Evolutionary conservation across 2,888 invertebrate species (phyloP).

Genomic region (Torymus tubicola): DNA sequence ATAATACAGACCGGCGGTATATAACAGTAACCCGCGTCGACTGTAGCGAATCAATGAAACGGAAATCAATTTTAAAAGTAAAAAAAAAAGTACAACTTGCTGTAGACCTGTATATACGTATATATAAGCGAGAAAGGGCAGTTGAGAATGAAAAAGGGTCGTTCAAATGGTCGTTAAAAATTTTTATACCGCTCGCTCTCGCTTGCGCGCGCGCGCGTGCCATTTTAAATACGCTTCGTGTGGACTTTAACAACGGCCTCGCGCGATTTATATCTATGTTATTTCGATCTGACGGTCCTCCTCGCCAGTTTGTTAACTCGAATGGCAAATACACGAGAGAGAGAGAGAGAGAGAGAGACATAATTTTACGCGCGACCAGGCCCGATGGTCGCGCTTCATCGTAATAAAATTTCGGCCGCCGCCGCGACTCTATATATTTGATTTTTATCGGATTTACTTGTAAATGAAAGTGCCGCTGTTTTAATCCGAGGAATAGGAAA

Average conservation of each 20-base stretch:
- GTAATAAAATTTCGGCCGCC: background rate
- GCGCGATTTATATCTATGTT: constrained; percentile 28
- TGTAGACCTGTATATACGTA: too few relatives aligned
- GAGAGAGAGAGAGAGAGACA: background rate
- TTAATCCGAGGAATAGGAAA: background rate
- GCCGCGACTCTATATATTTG: background rate
- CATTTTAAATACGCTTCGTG: constrained; percentile 37
- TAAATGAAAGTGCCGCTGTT: constrained; percentile 33
- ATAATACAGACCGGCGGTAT: constrained; percentile 31
- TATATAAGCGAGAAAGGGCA: background rate
- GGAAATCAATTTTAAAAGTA: constrained; percentile 52
- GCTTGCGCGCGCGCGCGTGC: constrained; percentile 33
- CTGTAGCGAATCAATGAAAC: constrained; percentile 48
- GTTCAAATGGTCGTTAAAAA: constrained; percentile 53
- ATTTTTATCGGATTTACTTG: constrained; percentile 38
- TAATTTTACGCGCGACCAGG: background rate
- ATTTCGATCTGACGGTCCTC: constrained; percentile 31
- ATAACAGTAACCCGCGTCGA: too few relatives aligned
- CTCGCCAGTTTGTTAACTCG: background rate
- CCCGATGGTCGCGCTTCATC: background rate
- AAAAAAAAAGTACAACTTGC: constrained; percentile 14
- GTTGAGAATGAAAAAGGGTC: constrained; percentile 49
- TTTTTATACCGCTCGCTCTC: constrained; percentile 48
- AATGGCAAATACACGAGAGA: background rate
- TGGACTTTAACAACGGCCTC: constrained; percentile 43